Conservation (phyloP, 2,113 vertebrate genomes). For the Tragelaphus scriptus region DNA sequence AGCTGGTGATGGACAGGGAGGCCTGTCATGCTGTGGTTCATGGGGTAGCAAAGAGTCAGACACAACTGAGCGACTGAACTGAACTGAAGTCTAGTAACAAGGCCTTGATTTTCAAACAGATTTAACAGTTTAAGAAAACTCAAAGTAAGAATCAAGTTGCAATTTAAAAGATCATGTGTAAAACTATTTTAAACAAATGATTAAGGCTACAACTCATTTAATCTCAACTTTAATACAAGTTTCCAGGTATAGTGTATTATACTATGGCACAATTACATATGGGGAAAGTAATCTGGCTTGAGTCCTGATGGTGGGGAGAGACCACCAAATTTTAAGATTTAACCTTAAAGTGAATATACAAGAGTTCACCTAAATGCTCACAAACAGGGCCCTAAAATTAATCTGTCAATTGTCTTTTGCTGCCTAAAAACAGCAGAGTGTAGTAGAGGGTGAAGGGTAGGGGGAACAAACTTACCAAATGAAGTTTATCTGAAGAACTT, state of each 20-base stretch:
- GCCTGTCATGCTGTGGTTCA: background rate
- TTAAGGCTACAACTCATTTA: constrained; percentile 28
- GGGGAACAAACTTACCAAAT: constrained; percentile 71
- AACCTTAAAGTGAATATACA: constrained; percentile 10
- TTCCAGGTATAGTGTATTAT: background rate
- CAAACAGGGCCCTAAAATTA: background rate
- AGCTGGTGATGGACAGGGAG: background rate
- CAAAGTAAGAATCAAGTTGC: constrained; percentile 23
- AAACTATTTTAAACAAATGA: background rate
- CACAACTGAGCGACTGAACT: background rate
- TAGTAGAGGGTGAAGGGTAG: background rate
- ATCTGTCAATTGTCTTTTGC: background rate
- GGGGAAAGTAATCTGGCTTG: background rate
- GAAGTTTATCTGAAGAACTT: constrained; percentile 51
- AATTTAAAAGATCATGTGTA: background rate
- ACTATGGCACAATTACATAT: background rate
- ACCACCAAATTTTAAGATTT: background rate
- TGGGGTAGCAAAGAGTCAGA: background rate
- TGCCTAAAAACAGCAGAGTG: background rate
- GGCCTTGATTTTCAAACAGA: background rate
- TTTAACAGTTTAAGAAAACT: constrained; percentile 25
- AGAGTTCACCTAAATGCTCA: background rate
- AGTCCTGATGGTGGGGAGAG: background rate
- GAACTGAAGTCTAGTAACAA: background rate
- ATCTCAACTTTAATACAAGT: constrained; percentile 11